Base-by-base conservation (phyloP, 2,113 vertebrate species). In the Prunella fulvescens region DNA sequence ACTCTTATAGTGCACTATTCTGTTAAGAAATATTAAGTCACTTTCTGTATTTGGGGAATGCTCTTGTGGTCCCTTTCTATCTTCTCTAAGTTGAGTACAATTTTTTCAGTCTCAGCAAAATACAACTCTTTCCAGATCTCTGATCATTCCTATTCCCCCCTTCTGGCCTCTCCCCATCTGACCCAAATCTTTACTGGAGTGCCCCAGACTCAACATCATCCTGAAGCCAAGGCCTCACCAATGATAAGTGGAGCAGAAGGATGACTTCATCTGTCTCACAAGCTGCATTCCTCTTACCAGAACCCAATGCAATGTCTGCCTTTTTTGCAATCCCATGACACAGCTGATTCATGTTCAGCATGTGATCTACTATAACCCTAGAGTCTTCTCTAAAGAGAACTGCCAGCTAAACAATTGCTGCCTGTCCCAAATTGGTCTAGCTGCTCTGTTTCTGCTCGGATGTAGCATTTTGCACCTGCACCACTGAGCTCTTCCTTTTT, bases 261-360 rank as follows among this genome's bases (percentile, higher is more conserved):
- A 90, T 97, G 95, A 97, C 86, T 94, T 97, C 90, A 96, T 94
- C 85, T 88, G 58, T 95, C 96, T 93, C 33, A 0, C 81, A 92
- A 96, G 74, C 88, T 88, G 79, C 81, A 90, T 95, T 94, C 88
- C 82, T 86, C 58, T 90, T 88, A 92, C 62, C 67, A 94, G 93
- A 95, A 94, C 35, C 71, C 82, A 82, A 57, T 77, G 92, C 92
- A 93, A 93, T 92, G 90, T 93, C 86, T 96, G 95, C 29, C 76
- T 90, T 93, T 96, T 97, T 83, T 92, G 62, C 71, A 95, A 65
- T 73, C 74, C 67, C 54, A 83, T 92, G 94, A 94, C 88, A 94
- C 47, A 93, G 82, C 92, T 92, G 88, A 95, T 97, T 95, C 92
- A 81, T 66, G 92, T 88, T 77, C 88, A 92, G 71, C 92, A 86